These are phyloP conservation scores for Empidonax traillii DNA, from an alignment of 2,113 vertebrate genomes.

Conservation along the genomic window DNA sequence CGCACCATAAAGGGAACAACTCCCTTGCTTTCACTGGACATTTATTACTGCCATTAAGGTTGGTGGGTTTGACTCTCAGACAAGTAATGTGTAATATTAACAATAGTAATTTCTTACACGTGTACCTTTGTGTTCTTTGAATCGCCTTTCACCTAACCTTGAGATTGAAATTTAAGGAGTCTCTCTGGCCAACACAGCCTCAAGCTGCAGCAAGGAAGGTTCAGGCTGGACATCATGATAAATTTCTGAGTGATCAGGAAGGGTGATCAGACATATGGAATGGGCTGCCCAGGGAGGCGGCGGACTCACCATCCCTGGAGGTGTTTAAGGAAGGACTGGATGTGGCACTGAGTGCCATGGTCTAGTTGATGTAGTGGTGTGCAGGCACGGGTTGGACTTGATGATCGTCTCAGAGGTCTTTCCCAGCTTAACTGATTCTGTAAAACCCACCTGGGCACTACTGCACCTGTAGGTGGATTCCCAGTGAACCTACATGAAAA, in stretches of 20 bases:
- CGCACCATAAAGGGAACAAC: background rate
- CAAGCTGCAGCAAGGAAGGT: background rate
- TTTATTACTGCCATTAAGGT: background rate
- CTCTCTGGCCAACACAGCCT: background rate
- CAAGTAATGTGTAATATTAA: accelerated
- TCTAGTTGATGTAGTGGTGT: background rate
- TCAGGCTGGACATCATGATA: background rate
- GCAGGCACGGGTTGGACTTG: background rate
- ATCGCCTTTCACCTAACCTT: background rate
- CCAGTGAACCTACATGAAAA: background rate
- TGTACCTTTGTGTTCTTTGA: background rate
- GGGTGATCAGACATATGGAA: background rate
- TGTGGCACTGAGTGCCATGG: accelerated
- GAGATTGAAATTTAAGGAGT: background rate
- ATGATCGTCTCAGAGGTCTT: background rate
- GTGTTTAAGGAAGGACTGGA: background rate
- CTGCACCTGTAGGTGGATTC: accelerated
- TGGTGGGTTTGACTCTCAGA: background rate
- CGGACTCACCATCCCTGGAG: background rate
- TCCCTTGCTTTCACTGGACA: background rate
- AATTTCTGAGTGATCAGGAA: background rate
- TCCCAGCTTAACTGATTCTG: background rate
- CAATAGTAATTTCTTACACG: background rate
- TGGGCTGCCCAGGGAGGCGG: background rate
- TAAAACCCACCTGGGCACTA: background rate